phyloP scores from a whole-genome alignment of 2,888 invertebrate species.

The Hypena proboscidalis region DNA sequence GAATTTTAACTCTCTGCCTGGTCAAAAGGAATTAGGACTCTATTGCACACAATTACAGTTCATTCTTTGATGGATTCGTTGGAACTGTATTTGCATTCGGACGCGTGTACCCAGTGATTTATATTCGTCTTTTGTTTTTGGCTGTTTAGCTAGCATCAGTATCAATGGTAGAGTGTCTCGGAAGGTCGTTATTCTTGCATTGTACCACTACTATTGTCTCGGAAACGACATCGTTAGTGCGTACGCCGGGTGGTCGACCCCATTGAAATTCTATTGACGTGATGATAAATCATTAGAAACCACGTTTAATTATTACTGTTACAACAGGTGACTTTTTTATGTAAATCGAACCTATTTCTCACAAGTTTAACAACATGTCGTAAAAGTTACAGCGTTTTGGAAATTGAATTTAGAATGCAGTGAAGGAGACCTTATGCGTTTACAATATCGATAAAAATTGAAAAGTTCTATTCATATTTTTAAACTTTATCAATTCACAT shows the following conservation, averaged over 20 bases:
- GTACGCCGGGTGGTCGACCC: constrained; percentile 78
- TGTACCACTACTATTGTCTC: constrained; percentile 79
- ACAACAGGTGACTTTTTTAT: constrained; percentile 53
- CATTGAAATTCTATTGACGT: constrained; percentile 81
- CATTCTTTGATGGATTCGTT: constrained; percentile 31
- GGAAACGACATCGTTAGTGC: constrained; percentile 81
- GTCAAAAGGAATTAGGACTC: constrained; percentile 19
- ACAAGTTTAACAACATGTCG: constrained; percentile 14
- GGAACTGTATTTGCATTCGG: constrained; percentile 56
- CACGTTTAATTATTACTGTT: constrained; percentile 67
- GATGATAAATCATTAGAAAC: constrained; percentile 76
- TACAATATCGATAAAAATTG: constrained; percentile 26
- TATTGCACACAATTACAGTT: constrained; percentile 44
- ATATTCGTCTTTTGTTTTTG: constrained; percentile 83
- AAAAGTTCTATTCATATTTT: constrained; percentile 35
- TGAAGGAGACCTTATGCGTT: constrained; percentile 8
- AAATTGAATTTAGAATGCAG: constrained; percentile 25
- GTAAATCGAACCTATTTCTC: constrained; percentile 41
- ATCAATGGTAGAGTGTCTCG: constrained; percentile 73
- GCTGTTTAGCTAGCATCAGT: constrained; percentile 75
- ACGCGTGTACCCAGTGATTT: constrained; percentile 76
- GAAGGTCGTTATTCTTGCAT: constrained; percentile 82
- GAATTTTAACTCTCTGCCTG: constrained; percentile 21
- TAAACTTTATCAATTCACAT: constrained; percentile 47
- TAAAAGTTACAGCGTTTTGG: constrained; percentile 22